phyloP scores from a whole-genome alignment of 2,888 invertebrate species.

The Desoria tigrina region DNA sequence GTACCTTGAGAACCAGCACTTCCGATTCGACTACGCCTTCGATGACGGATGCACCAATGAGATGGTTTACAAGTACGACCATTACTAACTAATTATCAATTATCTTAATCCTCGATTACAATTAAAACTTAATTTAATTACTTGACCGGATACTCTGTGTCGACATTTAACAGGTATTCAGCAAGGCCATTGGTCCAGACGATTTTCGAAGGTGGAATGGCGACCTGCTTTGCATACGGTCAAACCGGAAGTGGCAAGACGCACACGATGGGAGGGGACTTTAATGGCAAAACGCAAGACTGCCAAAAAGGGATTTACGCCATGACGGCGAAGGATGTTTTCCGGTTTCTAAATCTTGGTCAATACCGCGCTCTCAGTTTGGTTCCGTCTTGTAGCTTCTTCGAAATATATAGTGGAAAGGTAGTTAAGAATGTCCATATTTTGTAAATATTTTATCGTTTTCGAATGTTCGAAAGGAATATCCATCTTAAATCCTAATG shows the following conservation, averaged over 20 bases:
- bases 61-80: conserved; percentile 89
- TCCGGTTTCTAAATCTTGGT: conserved; percentile 75
- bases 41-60: conserved; percentile 95
- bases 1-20: conserved; percentile 96
- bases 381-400: conserved; percentile 91
- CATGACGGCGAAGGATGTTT: conserved; percentile 93
- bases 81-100: no score
- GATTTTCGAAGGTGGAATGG: conserved; percentile 98
- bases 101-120: no score
- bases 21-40: conserved; percentile 98
- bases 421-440: conserved; percentile 60
- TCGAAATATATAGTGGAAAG: conserved; percentile 99
- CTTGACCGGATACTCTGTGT: no score
- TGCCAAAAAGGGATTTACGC: conserved; percentile 98
- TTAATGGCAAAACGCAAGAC: conserved; percentile 90
- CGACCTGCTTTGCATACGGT: conserved; percentile 99
- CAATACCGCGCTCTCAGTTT: conserved; percentile 84
- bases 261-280: conserved; percentile 97
- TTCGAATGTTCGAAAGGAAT: no score
- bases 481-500: no score
- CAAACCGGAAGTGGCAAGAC: conserved; percentile 97
- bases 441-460: no score
- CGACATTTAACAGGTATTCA: conserved; percentile 90
- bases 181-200: conserved; percentile 96
- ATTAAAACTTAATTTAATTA: no score